These are phyloP conservation scores for Andrena bucephala DNA, from an alignment of 2,888 invertebrate species.

Conservation along the genomic window DNA sequence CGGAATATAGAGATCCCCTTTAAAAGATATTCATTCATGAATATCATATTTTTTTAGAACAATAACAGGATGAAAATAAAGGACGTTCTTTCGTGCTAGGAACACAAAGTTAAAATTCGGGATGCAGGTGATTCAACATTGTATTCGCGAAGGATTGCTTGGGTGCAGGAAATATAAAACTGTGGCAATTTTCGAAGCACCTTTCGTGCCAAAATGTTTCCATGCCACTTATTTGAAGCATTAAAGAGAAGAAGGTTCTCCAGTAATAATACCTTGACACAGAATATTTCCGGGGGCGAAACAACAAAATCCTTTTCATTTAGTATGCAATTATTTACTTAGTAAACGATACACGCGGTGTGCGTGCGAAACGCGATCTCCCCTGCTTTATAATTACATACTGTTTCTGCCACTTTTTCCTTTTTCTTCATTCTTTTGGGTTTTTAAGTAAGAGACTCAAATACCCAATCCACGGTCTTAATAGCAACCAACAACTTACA, in stretches of 20 bases:
- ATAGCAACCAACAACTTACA: background rate
- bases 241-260: background rate
- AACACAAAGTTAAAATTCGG: background rate
- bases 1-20: too few species aligned
- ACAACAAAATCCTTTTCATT: conserved; percentile 20
- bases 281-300: conserved; percentile 3
- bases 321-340: conserved; percentile 32
- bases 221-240: background rate
- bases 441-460: background rate
- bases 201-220: conserved; percentile 7
- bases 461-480: background rate
- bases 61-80: too few species aligned
- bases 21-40: too few species aligned
- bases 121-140: background rate
- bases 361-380: conserved; percentile 20
- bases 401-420: background rate
- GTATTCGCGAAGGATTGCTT: background rate
- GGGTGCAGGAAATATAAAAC: background rate
- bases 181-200: background rate
- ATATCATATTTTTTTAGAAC: too few species aligned
- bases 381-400: conserved; percentile 18
- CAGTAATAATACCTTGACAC: background rate
- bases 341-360: background rate
- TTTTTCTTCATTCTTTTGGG: background rate
- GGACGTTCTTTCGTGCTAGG: background rate